Base-by-base conservation (phyloP, 1,140 invertebrate species). In the Scaptomyza hsui region DNA sequence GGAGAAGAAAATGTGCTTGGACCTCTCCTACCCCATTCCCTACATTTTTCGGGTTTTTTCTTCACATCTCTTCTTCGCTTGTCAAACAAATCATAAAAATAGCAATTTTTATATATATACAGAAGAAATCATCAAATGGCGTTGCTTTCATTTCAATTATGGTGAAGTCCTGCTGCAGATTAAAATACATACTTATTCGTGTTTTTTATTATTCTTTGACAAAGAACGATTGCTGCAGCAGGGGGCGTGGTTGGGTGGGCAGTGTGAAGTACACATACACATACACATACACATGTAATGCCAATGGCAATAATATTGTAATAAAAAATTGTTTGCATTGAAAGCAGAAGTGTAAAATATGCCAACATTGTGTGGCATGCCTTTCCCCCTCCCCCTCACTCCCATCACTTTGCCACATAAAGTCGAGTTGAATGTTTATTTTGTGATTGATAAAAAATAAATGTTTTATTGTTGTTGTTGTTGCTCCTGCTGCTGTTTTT, bases 1-100 rank as follows among this genome's bases (percentile, higher is more conserved):
- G 32, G 15, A 21, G 59, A 60, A 41, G 15, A 21, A 65, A 60
- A 41, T 41, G 32, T 61, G 55, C 55, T 35, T 2, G 26, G 26
- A 29, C 26, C 26, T n/a, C n/a, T n/a, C 26, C 1, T 29, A 1
- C 1, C 6, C 26, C 26, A 1, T 7, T 29, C 2, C 7, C 26
- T 29, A 0, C 1, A 1, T 6, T 29, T 29, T 24, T 35, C 16
- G 19, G 19, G n/a, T 7, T 60, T 29, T 42, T 57, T 41, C 39
- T 47, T 35, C 24, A 29, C 26, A 9, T 26, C 24, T 26, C 24
- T 26, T 26, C 24, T 4, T 49, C 47, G 47, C 72, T 64, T 86
- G 59, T 78, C 81, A 86, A 81, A 86, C 73, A 81, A 86, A 88
- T 88, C 81, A 73, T 86, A 86, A 88, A 85, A 75, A 85, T 60